Evolutionary conservation across 2,797 vertebrate species (phyloP).

Genomic region (Melanotaenia maccullochi): DNA sequence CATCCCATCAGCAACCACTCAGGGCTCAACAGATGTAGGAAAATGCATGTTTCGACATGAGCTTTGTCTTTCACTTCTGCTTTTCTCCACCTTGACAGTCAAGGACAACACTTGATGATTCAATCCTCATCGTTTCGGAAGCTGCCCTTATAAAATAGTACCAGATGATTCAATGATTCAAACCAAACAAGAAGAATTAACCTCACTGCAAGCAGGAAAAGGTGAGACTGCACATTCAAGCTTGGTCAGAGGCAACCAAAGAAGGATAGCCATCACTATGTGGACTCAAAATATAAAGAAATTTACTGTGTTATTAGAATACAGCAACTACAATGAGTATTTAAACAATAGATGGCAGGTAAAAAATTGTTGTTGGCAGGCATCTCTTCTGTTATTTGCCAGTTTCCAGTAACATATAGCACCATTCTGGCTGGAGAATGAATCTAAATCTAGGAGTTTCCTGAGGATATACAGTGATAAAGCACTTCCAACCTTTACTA

Average conservation of each 20-base stretch:
- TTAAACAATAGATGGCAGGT: conserved; percentile 3
- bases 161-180: background rate
- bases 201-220: background rate
- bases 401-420: conserved; percentile 2
- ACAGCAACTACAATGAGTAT: background rate
- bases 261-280: background rate
- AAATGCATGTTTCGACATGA: background rate
- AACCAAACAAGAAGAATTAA: background rate
- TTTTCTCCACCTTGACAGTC: conserved; percentile 9
- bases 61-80: conserved; percentile 15
- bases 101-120: background rate
- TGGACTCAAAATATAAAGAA: background rate
- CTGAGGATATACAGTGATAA: background rate
- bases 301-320: background rate
- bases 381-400: background rate
- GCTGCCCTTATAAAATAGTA: background rate
- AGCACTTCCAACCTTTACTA: conserved; percentile 18
- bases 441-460: conserved; percentile 7
- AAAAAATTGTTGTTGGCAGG: background rate
- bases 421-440: background rate
- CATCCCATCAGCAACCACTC: background rate
- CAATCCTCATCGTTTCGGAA: background rate
- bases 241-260: background rate
- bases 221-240: background rate
- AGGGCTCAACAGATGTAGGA: background rate